Evolutionary conservation across 2,888 invertebrate genomes (phyloP).

Genomic region (Drosophila longiperda): DNA sequence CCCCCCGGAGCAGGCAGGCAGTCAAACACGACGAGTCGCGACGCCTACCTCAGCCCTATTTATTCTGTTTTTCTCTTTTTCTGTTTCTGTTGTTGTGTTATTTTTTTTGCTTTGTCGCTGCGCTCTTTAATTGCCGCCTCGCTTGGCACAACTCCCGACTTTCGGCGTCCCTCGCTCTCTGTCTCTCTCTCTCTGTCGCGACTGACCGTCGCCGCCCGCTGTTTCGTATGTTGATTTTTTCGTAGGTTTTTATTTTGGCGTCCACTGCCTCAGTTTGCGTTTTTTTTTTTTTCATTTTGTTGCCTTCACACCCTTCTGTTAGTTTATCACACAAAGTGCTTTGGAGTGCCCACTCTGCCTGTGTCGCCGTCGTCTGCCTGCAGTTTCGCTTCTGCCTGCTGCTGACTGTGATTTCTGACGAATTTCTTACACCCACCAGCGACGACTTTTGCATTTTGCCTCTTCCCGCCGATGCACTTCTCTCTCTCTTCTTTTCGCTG

Average conservation of each 20-base stretch:
- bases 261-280: conserved; percentile 46
- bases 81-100: neutral
- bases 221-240: conserved; percentile 69
- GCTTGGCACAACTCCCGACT: conserved; percentile 60
- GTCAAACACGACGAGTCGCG: conserved; percentile 36
- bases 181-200: conserved; percentile 36
- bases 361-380: conserved; percentile 33
- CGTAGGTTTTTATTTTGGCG: conserved; percentile 74
- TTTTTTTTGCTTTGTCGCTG: conserved; percentile 71
- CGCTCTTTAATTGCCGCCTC: conserved; percentile 71
- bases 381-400: conserved; percentile 30
- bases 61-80: conserved; percentile 32
- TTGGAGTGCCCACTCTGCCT: conserved; percentile 28
- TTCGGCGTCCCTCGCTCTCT: conserved; percentile 11
- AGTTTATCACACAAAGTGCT: conserved; percentile 57
- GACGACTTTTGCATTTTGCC: conserved; percentile 61
- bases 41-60: conserved; percentile 77
- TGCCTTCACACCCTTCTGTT: conserved; percentile 65
- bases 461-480: conserved; percentile 4
- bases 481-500: neutral
- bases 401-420: conserved; percentile 62
- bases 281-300: conserved; percentile 39
- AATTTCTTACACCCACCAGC: conserved; percentile 77
- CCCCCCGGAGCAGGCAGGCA: conserved; percentile 35
- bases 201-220: conserved; percentile 79